Evolutionary conservation across 2,888 invertebrate species (phyloP).

Genomic region (Orthosia incerta): DNA sequence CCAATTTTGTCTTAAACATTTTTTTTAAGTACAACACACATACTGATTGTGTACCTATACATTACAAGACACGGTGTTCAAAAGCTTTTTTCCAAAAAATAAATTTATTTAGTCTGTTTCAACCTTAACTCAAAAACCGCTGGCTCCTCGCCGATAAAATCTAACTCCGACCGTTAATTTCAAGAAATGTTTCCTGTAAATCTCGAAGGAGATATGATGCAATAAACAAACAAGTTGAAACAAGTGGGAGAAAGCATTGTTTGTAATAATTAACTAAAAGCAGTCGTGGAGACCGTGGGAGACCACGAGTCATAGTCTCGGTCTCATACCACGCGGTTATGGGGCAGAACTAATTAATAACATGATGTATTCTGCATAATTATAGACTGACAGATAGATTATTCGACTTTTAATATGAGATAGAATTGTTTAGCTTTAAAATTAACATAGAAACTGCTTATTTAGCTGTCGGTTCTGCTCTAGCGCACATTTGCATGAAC

Average conservation of each 20-base stretch:
- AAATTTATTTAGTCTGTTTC: neutral
- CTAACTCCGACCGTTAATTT: conserved; percentile 15
- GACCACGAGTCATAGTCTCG: conserved; percentile 29
- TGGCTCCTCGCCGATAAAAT: conserved; percentile 28
- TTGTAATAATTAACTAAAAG: conserved; percentile 50
- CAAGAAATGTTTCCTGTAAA: conserved; percentile 41
- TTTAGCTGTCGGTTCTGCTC: conserved; percentile 24
- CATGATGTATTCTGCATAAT: conserved; percentile 49
- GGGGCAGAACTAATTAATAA: conserved; percentile 63
- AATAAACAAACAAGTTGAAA: conserved; percentile 52
- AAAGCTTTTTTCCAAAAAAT: neutral
- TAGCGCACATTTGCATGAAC: conserved; percentile 18
- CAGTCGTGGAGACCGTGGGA: conserved; percentile 55
- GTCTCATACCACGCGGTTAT: conserved; percentile 55
- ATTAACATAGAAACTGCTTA: conserved; percentile 29
- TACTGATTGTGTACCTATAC: neutral
- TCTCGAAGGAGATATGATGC: conserved; percentile 31
- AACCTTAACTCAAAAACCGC: conserved; percentile 21
- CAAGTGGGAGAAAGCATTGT: conserved; percentile 60
- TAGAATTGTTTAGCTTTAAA: conserved; percentile 14
- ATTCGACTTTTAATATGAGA: conserved; percentile 22
- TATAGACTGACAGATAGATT: conserved; percentile 34
- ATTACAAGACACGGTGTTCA: neutral
- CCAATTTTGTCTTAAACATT: neutral
- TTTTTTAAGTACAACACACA: neutral